These are phyloP conservation scores for Emmelina monodactyla DNA, from an alignment of 2,888 invertebrate species.

Conservation along the genomic window DNA sequence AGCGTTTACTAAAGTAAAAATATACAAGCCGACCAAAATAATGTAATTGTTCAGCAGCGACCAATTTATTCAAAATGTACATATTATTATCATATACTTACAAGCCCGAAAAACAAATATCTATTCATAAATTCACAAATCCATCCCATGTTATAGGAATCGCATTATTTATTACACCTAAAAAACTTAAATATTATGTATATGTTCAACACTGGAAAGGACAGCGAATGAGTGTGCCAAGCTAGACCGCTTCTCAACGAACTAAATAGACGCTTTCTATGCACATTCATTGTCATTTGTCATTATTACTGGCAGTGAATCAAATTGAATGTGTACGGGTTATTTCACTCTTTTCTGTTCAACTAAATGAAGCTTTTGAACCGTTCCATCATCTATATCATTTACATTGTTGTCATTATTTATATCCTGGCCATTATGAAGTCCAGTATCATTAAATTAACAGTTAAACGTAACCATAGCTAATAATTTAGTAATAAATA, in stretches of 20 bases:
- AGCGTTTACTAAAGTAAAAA: conserved; percentile 41
- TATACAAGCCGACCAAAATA: conserved; percentile 44
- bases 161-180: conserved; percentile 28
- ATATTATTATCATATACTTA: conserved; percentile 49
- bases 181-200: conserved; percentile 26
- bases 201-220: conserved; percentile 3
- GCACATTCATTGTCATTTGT: too few relatives aligned
- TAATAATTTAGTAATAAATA: too few relatives aligned
- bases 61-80: conserved; percentile 55
- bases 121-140: conserved; percentile 28
- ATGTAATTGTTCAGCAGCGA: conserved; percentile 27
- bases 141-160: conserved; percentile 25
- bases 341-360: too few relatives aligned
- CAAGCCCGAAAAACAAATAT: conserved; percentile 41
- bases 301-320: too few relatives aligned
- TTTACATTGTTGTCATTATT: too few relatives aligned
- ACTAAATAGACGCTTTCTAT: too few relatives aligned
- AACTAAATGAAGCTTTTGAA: too few relatives aligned
- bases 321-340: too few relatives aligned
- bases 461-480: too few relatives aligned
- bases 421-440: too few relatives aligned
- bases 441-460: too few relatives aligned
- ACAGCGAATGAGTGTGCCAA: neutral
- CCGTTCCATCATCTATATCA: too few relatives aligned
- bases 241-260: neutral